Evolutionary conservation across 1,140 invertebrate species (phyloP), one percentile per base, ranked within the genome.

Genomic region (Tigriopus japonicus): DNA sequence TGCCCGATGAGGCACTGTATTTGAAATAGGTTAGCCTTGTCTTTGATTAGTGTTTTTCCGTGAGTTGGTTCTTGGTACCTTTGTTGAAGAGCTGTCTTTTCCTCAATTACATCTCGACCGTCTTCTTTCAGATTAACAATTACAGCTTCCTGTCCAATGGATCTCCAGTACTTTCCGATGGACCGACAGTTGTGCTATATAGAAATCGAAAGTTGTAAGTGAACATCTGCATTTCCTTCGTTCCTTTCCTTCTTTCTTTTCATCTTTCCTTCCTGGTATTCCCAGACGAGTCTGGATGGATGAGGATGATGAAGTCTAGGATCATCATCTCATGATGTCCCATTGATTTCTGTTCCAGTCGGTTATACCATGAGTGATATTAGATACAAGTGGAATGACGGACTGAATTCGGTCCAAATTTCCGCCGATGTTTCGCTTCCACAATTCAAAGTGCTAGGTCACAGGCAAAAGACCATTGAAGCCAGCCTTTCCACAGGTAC

Each of bases 161-260:
- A 94, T 75, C 80, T 96, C 63, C 87, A 93, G 71, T 92, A 93
- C 74, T 96, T 95, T 75, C 91, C 91, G 6, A 92, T 96, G 87
- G 92, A 96, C 73, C 82, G 89, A 69, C 92, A 96, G 74, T 76
- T 92, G 64, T 95, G 92, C 77, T 86, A 90, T 71, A 89, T 96
- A 69, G 91, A 95, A 79, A 93, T 96, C 66, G 91, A 96, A 81
- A 93, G 89, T 78, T 96, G 89, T 93, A 84, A 92, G 90, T 89
- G 59, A 9, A 24, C 21, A 5, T 42, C 17, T 28, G 21, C 42
- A 13, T 63, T 35, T 28, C 62, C 21, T 14, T 63, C 6, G 6
- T 40, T 6, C 28, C 13, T 15, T 40, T 61, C 51, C 21, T 64
- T 42, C 54, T n/a, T n/a, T n/a, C n/a, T n/a, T n/a, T n/a, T n/a